Evolutionary conservation across 2,797 vertebrate species (phyloP), one percentile per base, ranked within the genome.

Genomic region (Enteromius mattozi): DNA sequence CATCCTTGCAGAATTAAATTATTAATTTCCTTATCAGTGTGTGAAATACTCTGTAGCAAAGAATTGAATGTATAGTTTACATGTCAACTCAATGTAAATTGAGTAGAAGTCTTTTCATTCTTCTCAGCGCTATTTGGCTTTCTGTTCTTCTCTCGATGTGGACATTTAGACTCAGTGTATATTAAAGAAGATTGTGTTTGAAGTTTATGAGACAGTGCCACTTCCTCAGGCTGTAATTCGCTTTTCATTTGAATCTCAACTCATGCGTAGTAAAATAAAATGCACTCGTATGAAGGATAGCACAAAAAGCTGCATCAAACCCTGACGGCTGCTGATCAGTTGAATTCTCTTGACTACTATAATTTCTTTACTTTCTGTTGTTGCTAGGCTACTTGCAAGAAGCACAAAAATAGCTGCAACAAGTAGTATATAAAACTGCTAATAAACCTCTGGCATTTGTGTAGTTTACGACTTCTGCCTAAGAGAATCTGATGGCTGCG

Each of bases 331-430:
- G 54, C 21, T 47, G 70, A 82, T 81, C 69, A 71, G 40, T n/a
- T 71, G 45, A 61, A 71, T 71, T 56, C 7, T 71, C 69, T 51
- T 51, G 12, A 74, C 33, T 72, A 33, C 63, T 27, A 66, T 74
- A 9, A 80, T 76, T 75, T 76, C 49, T 82, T 78, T 49, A 75
- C 42, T 56, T 65, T 49, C 56, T 81, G 47, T 82, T 66, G 88
- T 87, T 87, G 84, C 88, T 83, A 86, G 83, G 86, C 45, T 83
- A 88, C 84, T 19, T 78, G 63, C n/a, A 37, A 76, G 69, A 66
- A 51, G 56, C 66, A 66, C 70, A 63, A 54, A 83, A 79, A 86
- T 54, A 84, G 54, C 77, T 61, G 56, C 65, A 83, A 80, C 79
- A 76, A 74, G 71, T 80, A 75, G 70, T 40, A 51, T 24, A 40